Base-by-base conservation (phyloP, 2,888 invertebrate species). In the Neoscelio sp. region DNA sequence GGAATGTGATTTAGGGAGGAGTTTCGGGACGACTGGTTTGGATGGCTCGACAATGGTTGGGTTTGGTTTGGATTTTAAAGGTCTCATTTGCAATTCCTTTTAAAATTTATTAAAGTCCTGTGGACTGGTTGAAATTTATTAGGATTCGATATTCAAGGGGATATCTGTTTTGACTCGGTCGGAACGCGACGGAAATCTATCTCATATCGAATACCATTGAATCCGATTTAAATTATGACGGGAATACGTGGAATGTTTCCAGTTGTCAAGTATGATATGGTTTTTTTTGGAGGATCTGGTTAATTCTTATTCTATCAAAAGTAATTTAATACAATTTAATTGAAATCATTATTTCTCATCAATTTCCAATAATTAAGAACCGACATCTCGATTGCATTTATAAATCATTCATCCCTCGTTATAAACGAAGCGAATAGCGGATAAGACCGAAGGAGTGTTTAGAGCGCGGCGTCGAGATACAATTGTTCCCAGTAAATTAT, bases 71-170 rank as follows among this genome's bases (percentile, higher is more conserved):
- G 62, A 68, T 70, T 77, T 70, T 70, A 65, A n/a, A 77, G 56
- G 65, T 60, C 76, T 76, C 76, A 76, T 76, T 76, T 76, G 76
- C 76, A 76, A 76, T 76, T 76, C 76, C 68, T 76, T 76, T 76
- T 76, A 76, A 76, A 76, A 76, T 76, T 76, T 76, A 76, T 76
- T 76, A 76, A 76, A 68, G 68, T 68, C 62, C 76, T 67, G 48
- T 68, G 67, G 70, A 77, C 77, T 77, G 70, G 77, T 70, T 65
- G 77, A 65, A 77, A 77, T 77, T 77, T 77, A 77, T 77, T 77
- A 77, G 70, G 65, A 77, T 77, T 71, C 77, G 70, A 77, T 77
- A 77, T 77, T 77, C 77, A 70, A 77, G 77, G 68, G 77, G 77
- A 77, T 77, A 70, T 77, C 75, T 67, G 68, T 67, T 67, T 75